Percentiles rank a stretch among this genome's conserved stretches.
phyloP scores from a whole-genome alignment of 2,888 invertebrate genomes.

The Alsophila aescularia region DNA sequence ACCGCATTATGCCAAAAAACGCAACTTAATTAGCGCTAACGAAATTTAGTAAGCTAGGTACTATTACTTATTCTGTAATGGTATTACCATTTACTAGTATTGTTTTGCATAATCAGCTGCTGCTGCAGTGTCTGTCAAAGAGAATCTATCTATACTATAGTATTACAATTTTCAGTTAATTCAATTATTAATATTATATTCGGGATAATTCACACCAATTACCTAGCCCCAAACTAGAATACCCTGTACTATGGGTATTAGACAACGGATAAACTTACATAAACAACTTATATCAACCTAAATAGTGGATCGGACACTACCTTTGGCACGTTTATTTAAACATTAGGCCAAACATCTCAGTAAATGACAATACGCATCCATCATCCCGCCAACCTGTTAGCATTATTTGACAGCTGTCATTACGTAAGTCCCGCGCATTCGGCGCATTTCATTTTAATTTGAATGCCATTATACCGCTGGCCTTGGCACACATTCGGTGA shows the following conservation, averaged over 20 bases:
- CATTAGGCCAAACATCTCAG: neutral
- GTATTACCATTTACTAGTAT: neutral
- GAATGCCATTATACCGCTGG: constrained; percentile 31
- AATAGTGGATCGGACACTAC: too few species aligned
- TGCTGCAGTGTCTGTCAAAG: neutral
- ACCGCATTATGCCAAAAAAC: constrained; percentile 9
- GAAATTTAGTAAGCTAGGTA: neutral
- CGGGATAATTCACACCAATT: too few species aligned
- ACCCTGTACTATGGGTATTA: too few species aligned
- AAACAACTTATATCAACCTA: too few species aligned
- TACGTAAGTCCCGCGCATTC: constrained; percentile 22
- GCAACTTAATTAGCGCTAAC: neutral
- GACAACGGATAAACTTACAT: too few species aligned
- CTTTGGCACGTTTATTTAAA: neutral
- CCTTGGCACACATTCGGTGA: constrained; percentile 37
- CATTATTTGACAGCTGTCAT: constrained; percentile 32
- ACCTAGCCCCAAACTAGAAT: too few species aligned
- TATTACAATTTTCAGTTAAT: too few species aligned
- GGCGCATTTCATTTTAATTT: constrained; percentile 29
- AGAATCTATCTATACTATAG: too few species aligned
- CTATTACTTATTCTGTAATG: too few species aligned
- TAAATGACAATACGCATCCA: constrained; percentile 2
- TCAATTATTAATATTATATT: too few species aligned
- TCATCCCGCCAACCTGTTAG: constrained; percentile 25
- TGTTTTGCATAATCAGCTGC: constrained; percentile 5